Percentiles rank a stretch among this genome's conserved stretches.
Conservation (phyloP, 2,888 invertebrate genomes). For the Glyphotaelius pellucidus region DNA sequence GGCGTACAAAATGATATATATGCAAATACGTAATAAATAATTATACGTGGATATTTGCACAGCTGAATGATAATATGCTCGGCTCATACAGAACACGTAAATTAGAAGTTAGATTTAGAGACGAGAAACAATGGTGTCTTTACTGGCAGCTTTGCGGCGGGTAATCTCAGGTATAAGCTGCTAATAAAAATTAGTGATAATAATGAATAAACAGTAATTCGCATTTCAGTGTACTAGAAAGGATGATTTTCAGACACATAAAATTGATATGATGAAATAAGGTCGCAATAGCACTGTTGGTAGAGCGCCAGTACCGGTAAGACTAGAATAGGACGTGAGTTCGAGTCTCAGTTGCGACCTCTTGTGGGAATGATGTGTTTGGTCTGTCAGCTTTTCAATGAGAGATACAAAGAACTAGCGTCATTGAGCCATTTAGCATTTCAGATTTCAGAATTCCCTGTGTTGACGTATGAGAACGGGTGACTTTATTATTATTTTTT, state of each 20-base stretch:
- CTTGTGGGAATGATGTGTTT: too few relatives aligned
- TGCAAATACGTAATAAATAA: neutral
- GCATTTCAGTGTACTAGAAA: neutral
- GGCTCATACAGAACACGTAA: neutral
- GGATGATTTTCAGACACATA: neutral
- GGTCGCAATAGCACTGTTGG: too few relatives aligned
- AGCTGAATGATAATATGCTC: neutral
- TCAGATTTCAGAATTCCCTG: too few relatives aligned
- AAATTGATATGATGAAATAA: too few relatives aligned
- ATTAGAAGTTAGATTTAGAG: neutral
- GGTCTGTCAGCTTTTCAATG: too few relatives aligned
- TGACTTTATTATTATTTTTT: too few relatives aligned
- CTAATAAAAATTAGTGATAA: neutral
- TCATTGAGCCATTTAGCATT: too few relatives aligned
- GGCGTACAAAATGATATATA: neutral
- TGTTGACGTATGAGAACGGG: too few relatives aligned
- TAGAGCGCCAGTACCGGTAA: too few relatives aligned
- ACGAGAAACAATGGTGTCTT: neutral
- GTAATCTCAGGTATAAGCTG: neutral
- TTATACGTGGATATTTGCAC: neutral
- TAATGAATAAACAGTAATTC: neutral
- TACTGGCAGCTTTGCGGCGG: neutral
- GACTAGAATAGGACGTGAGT: too few relatives aligned
- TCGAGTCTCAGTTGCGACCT: too few relatives aligned
- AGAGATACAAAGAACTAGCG: too few relatives aligned